Base-by-base conservation (phyloP, 2,797 vertebrate genomes). In the Adrianichthys oophorus region DNA sequence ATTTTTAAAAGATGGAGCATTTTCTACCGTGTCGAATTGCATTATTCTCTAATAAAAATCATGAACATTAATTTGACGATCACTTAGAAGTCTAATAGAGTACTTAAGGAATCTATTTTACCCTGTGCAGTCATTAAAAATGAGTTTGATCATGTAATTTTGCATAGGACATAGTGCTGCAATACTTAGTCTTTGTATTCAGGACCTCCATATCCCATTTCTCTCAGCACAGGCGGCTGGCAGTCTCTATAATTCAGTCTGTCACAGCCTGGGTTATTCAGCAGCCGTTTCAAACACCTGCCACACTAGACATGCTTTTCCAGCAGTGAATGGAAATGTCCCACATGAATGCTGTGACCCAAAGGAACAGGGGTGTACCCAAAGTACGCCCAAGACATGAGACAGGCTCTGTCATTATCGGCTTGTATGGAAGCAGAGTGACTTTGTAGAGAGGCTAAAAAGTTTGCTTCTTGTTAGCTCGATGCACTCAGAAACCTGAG, bases 231-330 rank as follows among this genome's bases (percentile, higher is more conserved):
- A 67, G 62, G 41, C 67, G 68, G 69, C 67, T 85, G 65, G 66
- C 57, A 62, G 48, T 79, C 70, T 79, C 68, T 51, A 84, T 82
- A 86, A 87, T 69, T 87, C 81, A 74, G 47, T 29, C 71, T 72
- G 79, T 76, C 78, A 75, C 46, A 68, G 57, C 50, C 51, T 50
- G 70, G 58, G 74, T 74, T 79, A 74, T 61, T 74, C 69, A 65
- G 71, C n/a, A 21, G 72, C 13, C 5, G 74, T 83, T 74, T 82
- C 56, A 72, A 74, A 44, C 84, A 87, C 64, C 76, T 67, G 83
- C 82, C 70, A 68, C 68, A 82, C 73, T 52, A 70, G 74, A 82
- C 63, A 16, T 15, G 70, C 61, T 77, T 77, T 59, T 79, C 49
- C 62, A 68, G 64, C 68, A 78, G 21, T 56, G 54, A 79, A 69